A percentile compares a stretch with the other conserved stretches of the same genome.
phyloP scores from a whole-genome alignment of 2,797 vertebrate species.

The Myotis daubentonii region DNA sequence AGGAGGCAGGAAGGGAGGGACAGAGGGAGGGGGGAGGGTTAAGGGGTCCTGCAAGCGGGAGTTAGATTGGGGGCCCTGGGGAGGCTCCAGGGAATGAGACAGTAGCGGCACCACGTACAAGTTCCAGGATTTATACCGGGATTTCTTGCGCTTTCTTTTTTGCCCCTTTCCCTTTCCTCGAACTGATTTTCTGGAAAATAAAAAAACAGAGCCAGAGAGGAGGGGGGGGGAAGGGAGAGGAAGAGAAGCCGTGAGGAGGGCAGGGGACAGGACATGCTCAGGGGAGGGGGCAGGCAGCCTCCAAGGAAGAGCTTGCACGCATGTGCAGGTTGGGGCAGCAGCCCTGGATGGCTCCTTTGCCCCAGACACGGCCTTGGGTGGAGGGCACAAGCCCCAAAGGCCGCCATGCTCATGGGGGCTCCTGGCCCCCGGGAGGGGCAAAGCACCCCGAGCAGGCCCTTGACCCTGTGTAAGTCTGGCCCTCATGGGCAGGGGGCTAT shows the following conservation, averaged over 20 bases:
- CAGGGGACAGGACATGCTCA: neutral
- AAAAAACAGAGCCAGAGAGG: constrained; percentile 80
- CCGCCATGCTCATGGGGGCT: neutral
- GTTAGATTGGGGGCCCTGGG: constrained; percentile 75
- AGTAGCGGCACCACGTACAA: constrained; percentile 90
- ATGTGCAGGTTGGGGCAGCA: fast-evolving
- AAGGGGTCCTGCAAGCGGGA: constrained; percentile 76
- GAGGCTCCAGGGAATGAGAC: constrained; percentile 75
- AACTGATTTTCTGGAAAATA: constrained; percentile 94
- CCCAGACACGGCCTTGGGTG: neutral
- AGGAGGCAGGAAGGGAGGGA: neutral
- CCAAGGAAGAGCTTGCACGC: neutral
- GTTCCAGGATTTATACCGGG: constrained; percentile 92
- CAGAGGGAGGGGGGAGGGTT: neutral
- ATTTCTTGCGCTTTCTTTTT: constrained; percentile 99
- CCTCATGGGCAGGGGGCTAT: neutral
- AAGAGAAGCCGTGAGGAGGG: constrained; percentile 75
- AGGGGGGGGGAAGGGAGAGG: constrained; percentile 64
- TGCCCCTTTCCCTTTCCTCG: constrained; percentile 96
- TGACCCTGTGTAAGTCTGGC: neutral
- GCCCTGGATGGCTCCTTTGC: neutral
- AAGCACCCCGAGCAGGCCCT: neutral
- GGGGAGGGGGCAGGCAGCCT: neutral
- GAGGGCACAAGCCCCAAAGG: neutral
- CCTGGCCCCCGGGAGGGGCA: neutral